Evolutionary conservation across 23 tunicate genomes (phyloP).

Genomic region (Styela plicata): DNA sequence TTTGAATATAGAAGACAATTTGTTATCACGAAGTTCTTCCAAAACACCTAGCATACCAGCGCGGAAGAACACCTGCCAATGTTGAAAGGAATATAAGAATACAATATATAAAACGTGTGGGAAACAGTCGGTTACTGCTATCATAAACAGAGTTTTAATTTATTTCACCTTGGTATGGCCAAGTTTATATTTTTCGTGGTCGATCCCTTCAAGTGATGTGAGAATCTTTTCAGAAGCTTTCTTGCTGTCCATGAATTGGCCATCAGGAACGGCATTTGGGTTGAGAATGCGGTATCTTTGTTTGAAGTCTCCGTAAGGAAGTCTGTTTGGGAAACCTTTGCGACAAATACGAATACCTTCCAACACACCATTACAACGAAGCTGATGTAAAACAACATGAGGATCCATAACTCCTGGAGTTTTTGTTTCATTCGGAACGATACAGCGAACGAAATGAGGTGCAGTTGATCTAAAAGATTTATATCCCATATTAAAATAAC

Average conservation of each 20-base stretch:
- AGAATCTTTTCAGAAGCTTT: constrained; percentile 93
- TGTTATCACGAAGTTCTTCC: constrained; percentile 95
- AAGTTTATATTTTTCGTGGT: constrained; percentile 78
- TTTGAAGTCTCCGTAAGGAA: constrained; percentile 94
- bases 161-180: constrained; percentile 90
- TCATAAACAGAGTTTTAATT: neutral
- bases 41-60: constrained; percentile 95
- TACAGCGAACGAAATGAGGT: constrained; percentile 99
- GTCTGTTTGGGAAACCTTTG: constrained; percentile 97
- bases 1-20: constrained; percentile 69
- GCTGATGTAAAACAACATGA: constrained; percentile 93
- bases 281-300: constrained; percentile 94
- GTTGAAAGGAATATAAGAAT: neutral
- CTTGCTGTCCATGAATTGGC: constrained; percentile 96
- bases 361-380: constrained; percentile 99
- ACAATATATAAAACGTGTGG: neutral
- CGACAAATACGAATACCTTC: constrained; percentile 99
- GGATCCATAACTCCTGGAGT: constrained; percentile 86
- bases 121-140: too few species aligned
- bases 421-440: constrained; percentile 96
- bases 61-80: constrained; percentile 83
- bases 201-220: constrained; percentile 69
- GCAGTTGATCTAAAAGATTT: constrained; percentile 60
- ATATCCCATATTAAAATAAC: neutral
- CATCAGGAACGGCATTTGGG: constrained; percentile 91